phyloP scores from a whole-genome alignment of 2,797 vertebrate species.

The Microctenopoma lineatum region DNA sequence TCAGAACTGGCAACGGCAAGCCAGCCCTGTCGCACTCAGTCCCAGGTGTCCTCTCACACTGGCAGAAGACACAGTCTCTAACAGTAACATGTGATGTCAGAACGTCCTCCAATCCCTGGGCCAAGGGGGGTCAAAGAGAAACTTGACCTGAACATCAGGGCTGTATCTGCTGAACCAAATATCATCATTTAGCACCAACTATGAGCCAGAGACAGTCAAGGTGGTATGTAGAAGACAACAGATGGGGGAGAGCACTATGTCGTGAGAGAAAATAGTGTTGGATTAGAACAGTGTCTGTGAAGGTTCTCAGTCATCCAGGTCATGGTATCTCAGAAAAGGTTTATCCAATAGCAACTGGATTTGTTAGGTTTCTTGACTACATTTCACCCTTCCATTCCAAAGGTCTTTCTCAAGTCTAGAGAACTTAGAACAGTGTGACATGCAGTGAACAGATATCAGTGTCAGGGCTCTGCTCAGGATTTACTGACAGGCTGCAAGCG shows the following conservation, averaged over 20 bases:
- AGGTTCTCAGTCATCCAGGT: no score
- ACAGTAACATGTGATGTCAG: not conserved
- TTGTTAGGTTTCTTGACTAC: no score
- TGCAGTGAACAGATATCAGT: slow-evolving; percentile 54
- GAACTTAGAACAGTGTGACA: slow-evolving; percentile 41
- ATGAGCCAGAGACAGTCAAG: slow-evolving; percentile 19
- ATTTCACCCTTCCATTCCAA: no score
- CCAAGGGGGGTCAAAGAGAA: not conserved
- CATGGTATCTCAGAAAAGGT: no score
- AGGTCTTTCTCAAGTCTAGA: no score
- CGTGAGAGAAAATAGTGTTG: slow-evolving; percentile 23
- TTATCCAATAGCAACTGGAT: no score
- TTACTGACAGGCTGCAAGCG: slow-evolving; percentile 30
- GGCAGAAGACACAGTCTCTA: not conserved
- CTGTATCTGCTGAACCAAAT: slow-evolving; percentile 14
- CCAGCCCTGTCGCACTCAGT: slow-evolving; percentile 17
- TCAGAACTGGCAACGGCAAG: slow-evolving; percentile 29
- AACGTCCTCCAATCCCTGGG: no score
- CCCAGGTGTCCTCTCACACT: slow-evolving; percentile 2
- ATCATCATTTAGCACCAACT: slow-evolving; percentile 24
- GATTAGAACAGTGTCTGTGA: slow-evolving; percentile 40
- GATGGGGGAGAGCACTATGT: slow-evolving; percentile 24
- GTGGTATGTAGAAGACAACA: slow-evolving; percentile 25
- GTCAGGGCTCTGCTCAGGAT: slow-evolving; percentile 40
- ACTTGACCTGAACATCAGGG: not conserved